Evolutionary conservation across 2,113 vertebrate species (phyloP), one percentile per base, ranked within the genome.

Genomic region (Rousettus leschenaultii): DNA sequence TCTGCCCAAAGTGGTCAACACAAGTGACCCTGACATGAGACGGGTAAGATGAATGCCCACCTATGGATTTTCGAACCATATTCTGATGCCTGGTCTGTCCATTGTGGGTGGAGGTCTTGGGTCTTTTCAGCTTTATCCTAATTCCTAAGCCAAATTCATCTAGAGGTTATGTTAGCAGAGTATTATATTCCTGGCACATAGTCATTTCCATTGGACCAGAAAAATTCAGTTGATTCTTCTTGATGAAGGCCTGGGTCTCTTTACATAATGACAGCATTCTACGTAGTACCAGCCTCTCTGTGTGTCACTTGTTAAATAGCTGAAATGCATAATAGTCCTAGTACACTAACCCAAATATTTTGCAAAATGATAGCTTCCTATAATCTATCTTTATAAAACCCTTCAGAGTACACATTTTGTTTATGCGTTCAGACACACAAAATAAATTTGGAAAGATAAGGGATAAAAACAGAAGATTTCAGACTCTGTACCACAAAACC

Each of bases 11-110:
- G 99, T 99, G 94, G 99, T 99, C 91, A 99, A 99, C 96, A 99
- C 99, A 89, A 99, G 99, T 94, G 99, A 99, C 95, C 99, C 99
- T 95, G 99, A 99, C 96, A 99, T 99, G 99, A 99, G 99, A 98
- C 99, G 99, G 99, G 99, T 99, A 98, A 98, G 98, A 90, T 74
- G 0, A 0, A 13, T 93, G 48, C 38, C 0, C 38, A 53, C 8
- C 35, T 86, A 14, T 86, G 53, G 18, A 1, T 59, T 61, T 92
- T 89, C 86, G 40, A 94, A 61, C 19, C 19, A 7, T 84, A 51
- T 79, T 68, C 68, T 89, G 43, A 57, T 75, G n/a, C 24, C 19
- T 77, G 11, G 10, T 65, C 21, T 68, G 8, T 66, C 28, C 11
- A 5, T 14, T 96, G 68, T 61, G 45, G 24, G 55, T 66, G 35